Evolutionary conservation across 2,113 vertebrate genomes (phyloP).

Genomic region (Rhinolophus ferrumequinum): DNA sequence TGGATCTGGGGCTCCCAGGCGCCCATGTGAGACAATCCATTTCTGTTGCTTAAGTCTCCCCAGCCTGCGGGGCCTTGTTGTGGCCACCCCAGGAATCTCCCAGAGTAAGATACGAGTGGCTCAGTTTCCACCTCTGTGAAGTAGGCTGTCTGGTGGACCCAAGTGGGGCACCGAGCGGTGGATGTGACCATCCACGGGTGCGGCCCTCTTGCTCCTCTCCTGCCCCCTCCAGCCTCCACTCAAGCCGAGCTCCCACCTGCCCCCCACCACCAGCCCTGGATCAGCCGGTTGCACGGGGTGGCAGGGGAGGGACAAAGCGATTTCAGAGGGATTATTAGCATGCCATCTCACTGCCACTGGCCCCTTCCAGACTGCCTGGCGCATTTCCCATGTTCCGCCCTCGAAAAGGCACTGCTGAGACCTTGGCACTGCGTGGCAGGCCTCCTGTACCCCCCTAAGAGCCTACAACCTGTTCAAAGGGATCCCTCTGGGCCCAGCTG

Average conservation of each 20-base stretch:
- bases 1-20: neutral
- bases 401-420: neutral
- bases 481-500: neutral
- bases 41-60: neutral
- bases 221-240: neutral
- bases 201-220: neutral
- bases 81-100: neutral
- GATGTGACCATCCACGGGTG: neutral
- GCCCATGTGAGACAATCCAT: neutral
- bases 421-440: neutral
- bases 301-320: neutral
- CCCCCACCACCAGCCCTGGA: neutral
- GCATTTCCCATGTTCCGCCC: accelerated
- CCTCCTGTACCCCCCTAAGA: neutral
- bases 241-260: neutral
- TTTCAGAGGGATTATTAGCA: neutral
- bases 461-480: too few relatives aligned
- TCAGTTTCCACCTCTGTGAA: neutral
- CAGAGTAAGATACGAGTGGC: neutral
- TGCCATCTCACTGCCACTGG: neutral
- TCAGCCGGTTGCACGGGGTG: accelerated
- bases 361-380: neutral
- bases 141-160: neutral
- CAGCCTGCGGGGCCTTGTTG: neutral
- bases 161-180: accelerated